Base-by-base conservation (phyloP, 1,140 invertebrate genomes). In the Procambarus virginalis region DNA sequence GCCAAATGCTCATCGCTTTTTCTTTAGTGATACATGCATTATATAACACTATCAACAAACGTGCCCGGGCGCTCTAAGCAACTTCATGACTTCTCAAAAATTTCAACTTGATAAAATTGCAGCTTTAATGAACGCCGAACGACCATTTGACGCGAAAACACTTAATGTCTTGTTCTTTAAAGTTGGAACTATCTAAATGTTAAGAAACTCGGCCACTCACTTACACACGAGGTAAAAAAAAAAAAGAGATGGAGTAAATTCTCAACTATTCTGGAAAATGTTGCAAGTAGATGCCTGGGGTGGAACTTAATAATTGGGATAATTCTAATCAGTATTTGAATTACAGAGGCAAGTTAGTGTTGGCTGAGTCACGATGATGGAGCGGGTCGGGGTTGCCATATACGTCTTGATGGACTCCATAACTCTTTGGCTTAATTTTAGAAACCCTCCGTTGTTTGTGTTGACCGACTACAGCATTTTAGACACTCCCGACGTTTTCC, bases 1-100 rank as follows among this genome's bases (percentile, higher is more conserved):
- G 86, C 86, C 86, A 87, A 87, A 87, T 87, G 78, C 78, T 87
- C 86, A 87, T 80, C 78, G 60, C 86, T 87, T 87, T 87, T 87
- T 80, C 79, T 87, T n/a, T 73, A 87, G 86, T 87, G 78, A 87
- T 87, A 87, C 86, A 87, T 87, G 86, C 86, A 87, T 87, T 87
- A 87, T 87, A 87, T 81, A 87, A 87, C 60, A 46, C 78, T 49
- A 68, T 80, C 77, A 81, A 81, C 86, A 70, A 80, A 49, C 60
- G 49, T 68, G 34, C 45, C 68, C 48, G 14, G 22, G 60, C 80
- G 46, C n/a, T 68, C 68, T 73, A 73, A 20, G 20, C 68, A 34
- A 73, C 5, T 22, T 73, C 68, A 73, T 10, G 10, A 73, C 68
- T 20, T 20, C 68, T 10, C 22, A 5, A 34, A 73, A 34, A 1